phyloP scores from a whole-genome alignment of 2,888 invertebrate species.

The Agonopterix alstromeriana region DNA sequence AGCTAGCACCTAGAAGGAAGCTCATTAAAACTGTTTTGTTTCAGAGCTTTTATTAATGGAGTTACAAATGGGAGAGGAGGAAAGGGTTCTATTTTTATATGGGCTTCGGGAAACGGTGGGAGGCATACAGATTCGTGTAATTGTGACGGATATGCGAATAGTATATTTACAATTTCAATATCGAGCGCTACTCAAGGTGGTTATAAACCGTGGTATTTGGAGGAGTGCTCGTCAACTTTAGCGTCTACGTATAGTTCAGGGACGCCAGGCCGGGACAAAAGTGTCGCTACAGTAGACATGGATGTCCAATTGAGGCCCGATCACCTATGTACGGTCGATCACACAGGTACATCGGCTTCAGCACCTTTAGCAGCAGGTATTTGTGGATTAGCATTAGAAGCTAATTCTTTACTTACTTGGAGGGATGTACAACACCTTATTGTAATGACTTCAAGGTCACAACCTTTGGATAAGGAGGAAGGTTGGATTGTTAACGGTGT shows the following conservation, averaged over 20 bases:
- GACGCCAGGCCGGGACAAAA: constrained; percentile 92
- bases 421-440: constrained; percentile 98
- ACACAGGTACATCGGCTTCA: constrained; percentile 95
- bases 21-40: constrained; percentile 63
- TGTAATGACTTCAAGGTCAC: constrained; percentile 91
- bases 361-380: constrained; percentile 97
- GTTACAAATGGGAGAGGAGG: constrained; percentile 94
- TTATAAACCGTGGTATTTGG: constrained; percentile 98
- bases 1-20: constrained; percentile 33
- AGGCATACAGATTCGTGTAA: constrained; percentile 97
- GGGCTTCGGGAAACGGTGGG: constrained; percentile 98
- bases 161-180: constrained; percentile 98
- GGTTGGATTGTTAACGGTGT: constrained; percentile 97
- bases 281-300: constrained; percentile 94
- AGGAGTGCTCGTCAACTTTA: constrained; percentile 98
- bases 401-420: constrained; percentile 96
- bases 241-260: constrained; percentile 99
- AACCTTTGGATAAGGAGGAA: constrained; percentile 91
- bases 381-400: constrained; percentile 93
- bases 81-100: constrained; percentile 96
- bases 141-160: constrained; percentile 99
- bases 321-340: constrained; percentile 92
- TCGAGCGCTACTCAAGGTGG: constrained; percentile 98
- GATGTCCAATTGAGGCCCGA: constrained; percentile 90
- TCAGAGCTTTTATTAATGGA: constrained; percentile 93